A percentile compares a stretch with the other conserved stretches of the same genome.
Conservation (phyloP, 2,797 vertebrate genomes). For the Oreochromis grahami region DNA sequence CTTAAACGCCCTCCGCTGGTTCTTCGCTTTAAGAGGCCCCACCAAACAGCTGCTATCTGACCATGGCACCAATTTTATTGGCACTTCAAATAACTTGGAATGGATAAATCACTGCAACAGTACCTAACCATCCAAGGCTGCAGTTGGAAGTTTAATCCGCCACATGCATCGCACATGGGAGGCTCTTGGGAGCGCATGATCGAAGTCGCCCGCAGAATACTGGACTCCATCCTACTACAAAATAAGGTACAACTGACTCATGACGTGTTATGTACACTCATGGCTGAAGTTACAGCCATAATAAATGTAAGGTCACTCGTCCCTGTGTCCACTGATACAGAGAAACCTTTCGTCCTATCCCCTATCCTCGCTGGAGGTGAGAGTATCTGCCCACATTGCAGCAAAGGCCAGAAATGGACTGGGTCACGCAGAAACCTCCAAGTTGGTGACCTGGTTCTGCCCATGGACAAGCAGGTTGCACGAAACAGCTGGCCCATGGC, state of each 20-base stretch:
- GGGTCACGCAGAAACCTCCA: background rate
- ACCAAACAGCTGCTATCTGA: background rate
- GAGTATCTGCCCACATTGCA: background rate
- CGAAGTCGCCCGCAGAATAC: background rate
- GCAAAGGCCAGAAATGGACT: slow-evolving; percentile 15
- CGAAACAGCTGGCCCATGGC: background rate
- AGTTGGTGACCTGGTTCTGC: background rate
- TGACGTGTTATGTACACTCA: background rate
- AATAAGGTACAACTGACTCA: background rate
- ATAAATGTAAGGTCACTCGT: background rate
- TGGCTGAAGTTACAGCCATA: background rate
- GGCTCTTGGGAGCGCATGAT: background rate
- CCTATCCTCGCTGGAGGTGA: background rate
- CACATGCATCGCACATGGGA: background rate
- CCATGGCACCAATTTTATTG: background rate
- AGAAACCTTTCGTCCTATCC: background rate
- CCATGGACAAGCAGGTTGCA: background rate
- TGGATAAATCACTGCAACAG: background rate
- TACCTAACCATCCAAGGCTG: background rate
- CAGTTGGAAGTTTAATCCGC: background rate
- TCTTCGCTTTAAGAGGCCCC: background rate
- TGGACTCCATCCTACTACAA: background rate
- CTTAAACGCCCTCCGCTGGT: background rate
- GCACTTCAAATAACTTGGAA: background rate
- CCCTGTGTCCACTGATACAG: background rate